Percentiles rank a stretch among this genome's conserved stretches.
phyloP scores from a whole-genome alignment of 2,797 vertebrate species.

The Cephalopachus bancanus region DNA sequence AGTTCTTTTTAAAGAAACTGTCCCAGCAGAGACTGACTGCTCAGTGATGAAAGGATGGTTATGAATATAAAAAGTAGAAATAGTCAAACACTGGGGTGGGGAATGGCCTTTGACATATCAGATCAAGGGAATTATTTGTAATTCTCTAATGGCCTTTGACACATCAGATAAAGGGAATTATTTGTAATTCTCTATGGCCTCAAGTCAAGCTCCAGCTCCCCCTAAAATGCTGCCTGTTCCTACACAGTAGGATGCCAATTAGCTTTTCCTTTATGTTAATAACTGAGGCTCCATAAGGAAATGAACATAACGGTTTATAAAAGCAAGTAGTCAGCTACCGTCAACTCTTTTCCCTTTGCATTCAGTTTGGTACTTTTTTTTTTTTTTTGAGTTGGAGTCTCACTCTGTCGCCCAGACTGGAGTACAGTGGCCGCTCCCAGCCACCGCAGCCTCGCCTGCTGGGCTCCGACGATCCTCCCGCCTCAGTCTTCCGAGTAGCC shows the following conservation, averaged over 20 bases:
- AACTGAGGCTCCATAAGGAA: slow-evolving; percentile 39
- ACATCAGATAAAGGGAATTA: slow-evolving; percentile 27
- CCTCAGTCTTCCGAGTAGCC: too few species aligned
- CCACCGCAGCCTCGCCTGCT: too few species aligned
- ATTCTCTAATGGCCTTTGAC: slow-evolving; percentile 43
- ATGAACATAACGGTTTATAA: slow-evolving; percentile 27
- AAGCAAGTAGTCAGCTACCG: slow-evolving; percentile 35
- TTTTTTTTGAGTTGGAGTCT: too few species aligned
- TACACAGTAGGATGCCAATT: not conserved
- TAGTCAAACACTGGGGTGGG: not conserved
- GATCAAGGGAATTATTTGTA: slow-evolving; percentile 22
- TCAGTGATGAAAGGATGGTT: slow-evolving; percentile 1
- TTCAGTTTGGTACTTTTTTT: not conserved
- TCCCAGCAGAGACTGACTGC: not conserved
- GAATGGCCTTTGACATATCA: slow-evolving; percentile 9
- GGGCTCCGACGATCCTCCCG: too few species aligned
- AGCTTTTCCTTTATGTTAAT: slow-evolving; percentile 44
- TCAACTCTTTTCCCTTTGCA: slow-evolving; percentile 19
- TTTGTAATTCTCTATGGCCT: slow-evolving; percentile 32
- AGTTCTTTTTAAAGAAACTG: slow-evolving; percentile 24
- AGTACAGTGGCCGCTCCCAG: too few species aligned
- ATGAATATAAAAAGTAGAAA: slow-evolving; percentile 44
- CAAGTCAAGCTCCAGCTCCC: not conserved
- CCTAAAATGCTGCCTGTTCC: not conserved
- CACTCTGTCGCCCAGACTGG: too few species aligned